Conservation (phyloP, 1,140 invertebrate species). For the Sminthurides bifidus region DNA sequence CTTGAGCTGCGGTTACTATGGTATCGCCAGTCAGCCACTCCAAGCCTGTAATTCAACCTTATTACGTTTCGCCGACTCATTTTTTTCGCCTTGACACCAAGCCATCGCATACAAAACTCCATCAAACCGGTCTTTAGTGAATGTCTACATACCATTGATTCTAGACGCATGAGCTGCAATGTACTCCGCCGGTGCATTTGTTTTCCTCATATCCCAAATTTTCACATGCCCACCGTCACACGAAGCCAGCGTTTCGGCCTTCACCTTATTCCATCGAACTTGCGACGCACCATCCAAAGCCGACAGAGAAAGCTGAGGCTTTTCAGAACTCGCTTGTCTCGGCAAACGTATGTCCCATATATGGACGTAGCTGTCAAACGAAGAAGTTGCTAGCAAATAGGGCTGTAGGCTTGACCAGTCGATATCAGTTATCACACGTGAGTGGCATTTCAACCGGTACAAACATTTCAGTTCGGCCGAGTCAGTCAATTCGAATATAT, state of each 20-base stretch:
- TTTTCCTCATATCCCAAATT: conserved; percentile 88
- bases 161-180: conserved; percentile 84
- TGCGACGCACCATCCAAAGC: conserved; percentile 71
- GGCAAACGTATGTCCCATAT: conserved; percentile 65
- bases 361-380: conserved; percentile 84
- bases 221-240: conserved; percentile 90
- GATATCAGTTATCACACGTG: conserved; percentile 76
- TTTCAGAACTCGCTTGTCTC: conserved; percentile 15
- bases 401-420: conserved; percentile 85
- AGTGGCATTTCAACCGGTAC: conserved; percentile 68
- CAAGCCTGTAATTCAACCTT: conserved; percentile 26
- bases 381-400: conserved; percentile 81
- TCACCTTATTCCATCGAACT: conserved; percentile 84
- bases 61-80: too few relatives aligned
- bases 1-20: conserved; percentile 46
- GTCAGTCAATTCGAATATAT: conserved; percentile 62
- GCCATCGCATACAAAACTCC: too few relatives aligned
- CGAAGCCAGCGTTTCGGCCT: conserved; percentile 71
- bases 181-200: conserved; percentile 73
- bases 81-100: too few relatives aligned
- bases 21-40: conserved; percentile 24
- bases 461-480: conserved; percentile 51
- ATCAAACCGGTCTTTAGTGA: background rate
- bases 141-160: conserved; percentile 35
- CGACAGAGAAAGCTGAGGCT: conserved; percentile 26